Evolutionary conservation across 2,113 vertebrate genomes (phyloP), one percentile per base, ranked within the genome.

Genomic region (Alligator mississippiensis): DNA sequence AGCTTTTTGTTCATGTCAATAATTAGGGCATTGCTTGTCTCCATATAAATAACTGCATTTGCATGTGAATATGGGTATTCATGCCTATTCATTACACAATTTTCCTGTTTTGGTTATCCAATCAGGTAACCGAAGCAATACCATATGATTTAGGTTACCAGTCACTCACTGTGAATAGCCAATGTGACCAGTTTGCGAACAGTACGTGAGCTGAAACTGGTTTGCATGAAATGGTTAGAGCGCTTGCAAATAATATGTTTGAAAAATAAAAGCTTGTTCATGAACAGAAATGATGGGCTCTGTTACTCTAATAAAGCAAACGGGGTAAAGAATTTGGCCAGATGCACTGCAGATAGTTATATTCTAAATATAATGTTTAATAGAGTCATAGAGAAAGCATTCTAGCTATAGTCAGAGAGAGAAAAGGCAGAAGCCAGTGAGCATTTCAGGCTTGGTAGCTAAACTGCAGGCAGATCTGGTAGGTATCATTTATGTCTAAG

Each of bases 401-500:
- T 77, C 66, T 3, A n/a, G 22, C 47, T 82, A 54, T 17, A 4
- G 5, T 77, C 1, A 1, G 38, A 57, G 75, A 1, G 38, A 57
- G 75, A 88, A 66, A 95, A 86, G 90, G 90, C 89, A 83, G 84
- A 77, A 91, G 92, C 62, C 87, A 82, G 90, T 70, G 85, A 75
- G 74, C 89, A 3, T 60, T 93, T 79, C 1, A 38, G 91, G 59
- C 13, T 9, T 0, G 1, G 89, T 88, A 82, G 92, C 96, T 25
- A 93, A 24, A 78, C 80, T 38, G 85, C 79, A 12, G 85, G 93
- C 96, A 93, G 96, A 81, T 96, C 96, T 97, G 97, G 81, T 94
- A 97, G 97, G 97, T 96, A 79, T 97, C 96, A 96, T 97, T 97
- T 85, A 89, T 5, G 74, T 88, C 95, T 96, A 77, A 62, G 95